Conservation (phyloP, 2,888 invertebrate genomes). For the Notodonta ziczac region DNA sequence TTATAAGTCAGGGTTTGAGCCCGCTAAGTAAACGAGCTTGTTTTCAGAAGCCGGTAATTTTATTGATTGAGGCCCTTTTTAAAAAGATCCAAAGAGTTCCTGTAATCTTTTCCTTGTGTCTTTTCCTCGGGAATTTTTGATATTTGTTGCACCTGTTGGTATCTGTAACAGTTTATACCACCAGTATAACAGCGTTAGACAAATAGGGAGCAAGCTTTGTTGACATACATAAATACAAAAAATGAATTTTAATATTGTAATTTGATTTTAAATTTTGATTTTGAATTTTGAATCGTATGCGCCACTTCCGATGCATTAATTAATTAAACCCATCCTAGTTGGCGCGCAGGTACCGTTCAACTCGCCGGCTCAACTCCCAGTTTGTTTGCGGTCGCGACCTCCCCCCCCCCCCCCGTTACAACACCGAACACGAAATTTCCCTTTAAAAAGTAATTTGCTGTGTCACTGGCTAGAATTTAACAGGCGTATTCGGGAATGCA, state of each 20-base stretch:
- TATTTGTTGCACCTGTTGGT: background rate
- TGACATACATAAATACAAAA: too few species aligned
- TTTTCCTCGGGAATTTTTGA: background rate
- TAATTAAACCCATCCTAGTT: background rate
- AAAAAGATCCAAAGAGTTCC: background rate
- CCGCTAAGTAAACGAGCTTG: background rate
- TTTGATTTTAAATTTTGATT: too few species aligned
- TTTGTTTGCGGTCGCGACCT: constrained; percentile 60
- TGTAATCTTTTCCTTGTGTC: background rate
- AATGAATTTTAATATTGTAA: too few species aligned
- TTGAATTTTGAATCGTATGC: background rate
- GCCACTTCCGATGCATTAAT: background rate
- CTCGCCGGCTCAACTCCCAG: background rate
- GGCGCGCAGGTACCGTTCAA: background rate
- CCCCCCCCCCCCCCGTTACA: constrained; percentile 60
- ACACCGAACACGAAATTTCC: constrained; percentile 68
- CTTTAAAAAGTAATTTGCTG: constrained; percentile 76
- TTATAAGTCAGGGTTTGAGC: background rate
- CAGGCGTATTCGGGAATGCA: constrained; percentile 68
- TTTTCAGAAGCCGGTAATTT: background rate
- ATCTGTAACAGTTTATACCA: background rate
- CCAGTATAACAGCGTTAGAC: background rate
- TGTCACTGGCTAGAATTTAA: constrained; percentile 65
- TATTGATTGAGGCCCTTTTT: constrained; percentile 1
- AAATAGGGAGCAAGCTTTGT: too few species aligned